Percentiles rank a stretch among this genome's conserved stretches.
Conservation (phyloP, 2,113 vertebrate species). For the Brienomyrus brachyistius region DNA sequence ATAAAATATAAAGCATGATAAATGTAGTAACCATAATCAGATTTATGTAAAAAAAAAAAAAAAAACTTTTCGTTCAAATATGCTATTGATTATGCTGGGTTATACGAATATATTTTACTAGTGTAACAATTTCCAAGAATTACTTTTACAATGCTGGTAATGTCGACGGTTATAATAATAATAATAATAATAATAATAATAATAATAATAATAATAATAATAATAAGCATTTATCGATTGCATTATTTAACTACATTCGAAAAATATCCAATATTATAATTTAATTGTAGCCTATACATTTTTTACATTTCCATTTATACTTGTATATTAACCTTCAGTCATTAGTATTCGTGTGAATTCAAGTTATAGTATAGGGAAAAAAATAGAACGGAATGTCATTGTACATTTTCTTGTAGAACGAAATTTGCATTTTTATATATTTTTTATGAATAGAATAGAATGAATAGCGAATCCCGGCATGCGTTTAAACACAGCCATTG, state of each 20-base stretch:
- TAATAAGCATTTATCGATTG: not conserved
- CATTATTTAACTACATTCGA: not conserved
- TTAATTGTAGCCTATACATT: not conserved
- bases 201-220: constrained; percentile 15
- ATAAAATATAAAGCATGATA: not conserved
- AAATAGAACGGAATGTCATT: too few species aligned
- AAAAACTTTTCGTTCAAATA: not conserved
- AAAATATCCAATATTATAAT: not conserved
- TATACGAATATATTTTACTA: not conserved
- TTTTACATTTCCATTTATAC: not conserved
- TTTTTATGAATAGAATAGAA: not conserved
- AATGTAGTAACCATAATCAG: not conserved
- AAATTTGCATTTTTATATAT: not conserved
- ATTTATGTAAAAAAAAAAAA: not conserved
- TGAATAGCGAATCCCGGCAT: not conserved
- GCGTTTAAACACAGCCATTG: not conserved
- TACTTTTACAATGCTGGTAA: not conserved
- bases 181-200: constrained; percentile 11
- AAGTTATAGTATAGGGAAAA: not conserved
- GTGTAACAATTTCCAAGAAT: not conserved
- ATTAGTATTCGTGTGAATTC: not conserved
- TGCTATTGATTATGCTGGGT: not conserved
- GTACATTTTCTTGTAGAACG: too few species aligned
- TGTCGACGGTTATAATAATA: not conserved
- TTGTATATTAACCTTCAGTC: not conserved